Evolutionary conservation across 1,140 invertebrate species (phyloP).

Genomic region (Vanessa tameamea): DNA sequence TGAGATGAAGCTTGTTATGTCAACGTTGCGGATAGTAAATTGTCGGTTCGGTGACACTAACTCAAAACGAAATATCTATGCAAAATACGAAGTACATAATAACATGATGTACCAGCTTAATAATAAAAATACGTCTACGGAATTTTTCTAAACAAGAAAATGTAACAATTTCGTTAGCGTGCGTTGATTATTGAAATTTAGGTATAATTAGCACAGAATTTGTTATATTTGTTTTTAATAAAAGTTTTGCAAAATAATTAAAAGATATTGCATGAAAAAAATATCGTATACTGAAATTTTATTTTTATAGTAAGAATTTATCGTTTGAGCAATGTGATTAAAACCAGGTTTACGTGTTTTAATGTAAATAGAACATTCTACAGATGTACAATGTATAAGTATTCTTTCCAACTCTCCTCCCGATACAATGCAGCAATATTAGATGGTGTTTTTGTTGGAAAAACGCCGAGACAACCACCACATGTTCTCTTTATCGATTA

Average conservation of each 20-base stretch:
- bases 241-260: background rate
- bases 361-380: slow-evolving; percentile 9
- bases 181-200: background rate
- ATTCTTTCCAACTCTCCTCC: slow-evolving; percentile 1
- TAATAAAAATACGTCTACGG: too few relatives aligned
- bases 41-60: too few relatives aligned
- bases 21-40: too few relatives aligned
- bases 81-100: too few relatives aligned
- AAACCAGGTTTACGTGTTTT: slow-evolving; percentile 10
- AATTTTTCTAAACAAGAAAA: too few relatives aligned
- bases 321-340: slow-evolving; percentile 11
- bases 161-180: too few relatives aligned
- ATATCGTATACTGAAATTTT: background rate
- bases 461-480: slow-evolving; percentile 42
- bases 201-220: too few relatives aligned
- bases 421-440: slow-evolving; percentile 18
- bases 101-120: too few relatives aligned
- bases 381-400: slow-evolving; percentile 13
- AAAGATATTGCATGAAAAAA: background rate
- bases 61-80: too few relatives aligned
- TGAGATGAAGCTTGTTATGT: too few relatives aligned
- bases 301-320: slow-evolving; percentile 14
- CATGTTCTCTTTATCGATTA: slow-evolving; percentile 27
- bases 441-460: slow-evolving; percentile 47
- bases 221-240: background rate